These are phyloP conservation scores for Phodopus roborovskii DNA, from an alignment of 2,113 vertebrate genomes.

Conservation along the genomic window DNA sequence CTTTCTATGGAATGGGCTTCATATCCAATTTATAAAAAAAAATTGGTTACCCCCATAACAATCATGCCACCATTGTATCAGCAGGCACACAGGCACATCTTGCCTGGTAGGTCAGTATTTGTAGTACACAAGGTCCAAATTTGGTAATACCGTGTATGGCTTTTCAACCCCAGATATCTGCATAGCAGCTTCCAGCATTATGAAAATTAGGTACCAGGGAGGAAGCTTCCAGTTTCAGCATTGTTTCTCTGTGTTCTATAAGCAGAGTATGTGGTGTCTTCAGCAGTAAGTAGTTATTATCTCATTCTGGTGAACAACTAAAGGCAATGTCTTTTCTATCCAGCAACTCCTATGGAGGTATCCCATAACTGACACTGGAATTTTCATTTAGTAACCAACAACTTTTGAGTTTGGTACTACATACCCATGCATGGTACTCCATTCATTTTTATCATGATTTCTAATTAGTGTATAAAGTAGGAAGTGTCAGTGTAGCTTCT, in stretches of 20 bases:
- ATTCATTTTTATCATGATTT: not conserved
- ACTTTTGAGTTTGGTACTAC: not conserved
- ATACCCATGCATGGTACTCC: not conserved
- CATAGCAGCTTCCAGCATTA: not conserved
- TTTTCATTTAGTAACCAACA: not conserved
- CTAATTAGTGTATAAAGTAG: not conserved
- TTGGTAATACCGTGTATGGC: not conserved
- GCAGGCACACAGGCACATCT: not conserved
- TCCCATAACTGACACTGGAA: not conserved
- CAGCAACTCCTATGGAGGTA: not conserved
- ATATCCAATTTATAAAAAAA: not conserved
- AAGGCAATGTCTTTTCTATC: not conserved
- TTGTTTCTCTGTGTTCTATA: not conserved
- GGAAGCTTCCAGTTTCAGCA: not conserved
- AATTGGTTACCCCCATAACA: not conserved
- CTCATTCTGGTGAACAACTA: not conserved
- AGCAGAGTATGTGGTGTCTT: not conserved
- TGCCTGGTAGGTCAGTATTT: not conserved
- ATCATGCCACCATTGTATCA: not conserved
- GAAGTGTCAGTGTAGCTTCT: not conserved
- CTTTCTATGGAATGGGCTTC: not conserved
- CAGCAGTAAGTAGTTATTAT: not conserved
- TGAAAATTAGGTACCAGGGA: too few species aligned
- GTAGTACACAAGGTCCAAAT: not conserved
- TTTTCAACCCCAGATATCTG: not conserved